Base-by-base conservation (phyloP, 2,888 invertebrate species). In the Agriotes lineatus region DNA sequence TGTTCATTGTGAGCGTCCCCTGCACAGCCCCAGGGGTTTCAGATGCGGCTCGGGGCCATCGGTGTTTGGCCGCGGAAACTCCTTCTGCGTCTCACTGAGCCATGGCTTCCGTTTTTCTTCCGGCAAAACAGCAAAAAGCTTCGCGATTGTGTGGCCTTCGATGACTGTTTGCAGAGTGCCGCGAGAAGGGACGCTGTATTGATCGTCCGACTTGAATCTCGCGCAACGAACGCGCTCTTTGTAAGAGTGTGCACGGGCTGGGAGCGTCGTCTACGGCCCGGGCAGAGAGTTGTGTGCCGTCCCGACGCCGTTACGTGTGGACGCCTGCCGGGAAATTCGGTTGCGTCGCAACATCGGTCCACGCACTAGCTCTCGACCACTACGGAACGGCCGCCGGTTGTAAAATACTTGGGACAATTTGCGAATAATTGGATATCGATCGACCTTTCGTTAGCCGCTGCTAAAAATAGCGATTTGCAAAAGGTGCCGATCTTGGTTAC, bases 151-250 rank as follows among this genome's bases (percentile, higher is more conserved):
- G 19, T 35, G 63, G 33, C 56, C 62, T 65, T 58, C 39, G 44
- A 57, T 60, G 7, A 71, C 69, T 68, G 59, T 57, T 65, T 64
- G 60, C 42, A 25, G 44, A 54, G 35, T 44, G 33, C 60, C 70
- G 65, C 63, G 69, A 72, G 65, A 66, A 67, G 62, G 52, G 65
- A 72, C 72, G 70, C 73, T 74, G 72, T 76, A 77, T 77, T 74
- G 77, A 77, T 77, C 75, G 62, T 52, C 37, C 42, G 52, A 56
- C 48, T 69, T 62, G 68, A 70, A 71, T 71, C 71, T 75, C 74
- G 72, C 74, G 74, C 74, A 76, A 62, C 69, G 62, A 67, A 69
- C 71, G 66, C 61, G 52, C 45, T 56, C 66, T 75, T 69, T 68
- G 72, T 67, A 65, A 67, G 69, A 68, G 70, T 70, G 65, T 67